Evolutionary conservation across 1,140 invertebrate genomes (phyloP).

Genomic region (Trachymyrmex septentrionalis): DNA sequence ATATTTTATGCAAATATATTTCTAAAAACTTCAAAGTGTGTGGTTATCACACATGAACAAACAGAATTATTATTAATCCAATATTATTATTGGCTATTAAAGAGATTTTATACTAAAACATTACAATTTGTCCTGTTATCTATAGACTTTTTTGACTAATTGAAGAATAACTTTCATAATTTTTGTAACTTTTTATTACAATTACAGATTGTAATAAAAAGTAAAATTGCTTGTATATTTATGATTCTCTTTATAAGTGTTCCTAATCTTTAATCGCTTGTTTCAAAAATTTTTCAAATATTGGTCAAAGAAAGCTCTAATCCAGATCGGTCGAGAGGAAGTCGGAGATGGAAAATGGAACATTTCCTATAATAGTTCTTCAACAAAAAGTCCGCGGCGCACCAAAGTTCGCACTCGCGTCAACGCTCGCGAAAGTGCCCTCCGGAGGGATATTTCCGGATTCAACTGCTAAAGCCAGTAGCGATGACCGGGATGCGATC

Average conservation of each 20-base stretch:
- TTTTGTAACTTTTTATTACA: background rate
- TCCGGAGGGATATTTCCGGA: slow-evolving; percentile 64
- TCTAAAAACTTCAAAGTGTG: background rate
- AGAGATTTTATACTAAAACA: background rate
- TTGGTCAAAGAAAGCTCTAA: background rate
- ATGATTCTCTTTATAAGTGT: background rate
- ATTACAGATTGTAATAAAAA: too few relatives aligned
- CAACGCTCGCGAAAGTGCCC: slow-evolving; percentile 58
- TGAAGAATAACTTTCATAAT: slow-evolving; percentile 16
- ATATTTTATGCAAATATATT: background rate
- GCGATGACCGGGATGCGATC: slow-evolving; percentile 57
- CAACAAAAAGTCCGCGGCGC: slow-evolving; percentile 43
- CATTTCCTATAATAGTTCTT: slow-evolving; percentile 19
- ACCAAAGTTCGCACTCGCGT: slow-evolving; percentile 40
- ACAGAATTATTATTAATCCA: background rate
- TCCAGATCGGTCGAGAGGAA: background rate
- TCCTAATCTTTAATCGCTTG: background rate
- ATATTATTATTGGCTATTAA: background rate
- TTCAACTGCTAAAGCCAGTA: slow-evolving; percentile 48
- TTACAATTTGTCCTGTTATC: background rate
- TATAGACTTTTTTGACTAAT: background rate
- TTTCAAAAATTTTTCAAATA: slow-evolving; percentile 11
- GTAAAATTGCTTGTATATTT: background rate
- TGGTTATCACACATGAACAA: background rate
- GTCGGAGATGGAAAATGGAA: slow-evolving; percentile 15